A percentile compares a stretch with the other conserved stretches of the same genome.
Conservation (phyloP, 1,140 invertebrate genomes). For the Temnothorax curvispinosus region DNA sequence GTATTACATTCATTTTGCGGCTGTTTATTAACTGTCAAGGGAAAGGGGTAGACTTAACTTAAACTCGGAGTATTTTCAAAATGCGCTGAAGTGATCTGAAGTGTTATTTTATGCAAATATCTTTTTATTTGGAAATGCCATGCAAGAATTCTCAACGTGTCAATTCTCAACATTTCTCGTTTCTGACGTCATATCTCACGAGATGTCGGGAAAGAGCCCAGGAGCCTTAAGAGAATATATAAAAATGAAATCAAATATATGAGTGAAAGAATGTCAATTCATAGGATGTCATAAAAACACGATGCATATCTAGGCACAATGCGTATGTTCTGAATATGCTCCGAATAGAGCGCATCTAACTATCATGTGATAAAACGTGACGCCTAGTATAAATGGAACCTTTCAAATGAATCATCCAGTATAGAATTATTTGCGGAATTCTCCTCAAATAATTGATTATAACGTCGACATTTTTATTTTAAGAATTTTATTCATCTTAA, state of each 20-base stretch:
- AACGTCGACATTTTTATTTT: constrained; percentile 7
- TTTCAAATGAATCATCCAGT: background rate
- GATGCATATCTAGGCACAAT: background rate
- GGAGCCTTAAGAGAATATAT: background rate
- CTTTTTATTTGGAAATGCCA: too few species aligned
- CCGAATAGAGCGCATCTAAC: constrained; percentile 7
- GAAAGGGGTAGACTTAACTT: too few species aligned
- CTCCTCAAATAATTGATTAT: background rate
- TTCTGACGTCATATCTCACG: too few species aligned
- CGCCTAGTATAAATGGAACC: background rate
- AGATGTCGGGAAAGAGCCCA: too few species aligned
- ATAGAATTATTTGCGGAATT: background rate
- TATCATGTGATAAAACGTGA: constrained; percentile 23
- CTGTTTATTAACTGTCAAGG: too few species aligned
- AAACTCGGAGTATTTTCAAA: too few species aligned
- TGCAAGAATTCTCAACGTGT: too few species aligned
- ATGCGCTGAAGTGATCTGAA: too few species aligned
- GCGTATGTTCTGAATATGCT: background rate
- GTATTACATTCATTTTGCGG: too few species aligned
- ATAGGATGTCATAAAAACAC: background rate
- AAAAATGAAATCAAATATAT: background rate
- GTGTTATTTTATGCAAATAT: too few species aligned
- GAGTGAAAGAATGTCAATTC: background rate
- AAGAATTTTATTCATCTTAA: constrained; percentile 15
- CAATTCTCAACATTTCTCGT: too few species aligned